Conservation (phyloP, 2,888 invertebrate species). For the Sinohyriopsis cumingii region DNA sequence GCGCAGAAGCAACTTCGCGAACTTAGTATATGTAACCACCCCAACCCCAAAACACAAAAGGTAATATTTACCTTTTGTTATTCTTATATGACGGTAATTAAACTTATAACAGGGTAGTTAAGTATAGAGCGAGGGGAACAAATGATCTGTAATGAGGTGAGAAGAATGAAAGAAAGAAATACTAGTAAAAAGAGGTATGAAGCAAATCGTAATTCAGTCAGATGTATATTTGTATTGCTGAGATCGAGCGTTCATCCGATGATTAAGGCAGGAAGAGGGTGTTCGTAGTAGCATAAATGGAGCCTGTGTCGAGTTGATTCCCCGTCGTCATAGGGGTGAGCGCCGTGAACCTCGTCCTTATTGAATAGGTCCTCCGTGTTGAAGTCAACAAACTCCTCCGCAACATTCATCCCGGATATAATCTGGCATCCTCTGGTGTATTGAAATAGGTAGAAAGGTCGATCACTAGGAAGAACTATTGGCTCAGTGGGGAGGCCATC, state of each 20-base stretch:
- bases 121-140: too few relatives aligned
- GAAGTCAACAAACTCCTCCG: constrained; percentile 16
- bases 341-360: constrained; percentile 8
- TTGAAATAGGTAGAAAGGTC: constrained; percentile 19
- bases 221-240: neutral
- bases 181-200: too few relatives aligned
- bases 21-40: too few relatives aligned
- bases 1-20: too few relatives aligned
- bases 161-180: too few relatives aligned
- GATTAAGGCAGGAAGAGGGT: neutral
- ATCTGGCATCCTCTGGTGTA: constrained; percentile 22
- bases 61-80: too few relatives aligned
- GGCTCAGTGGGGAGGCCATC: constrained; percentile 11
- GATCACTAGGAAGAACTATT: constrained; percentile 18
- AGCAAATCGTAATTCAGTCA: too few relatives aligned
- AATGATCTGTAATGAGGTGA: too few relatives aligned
- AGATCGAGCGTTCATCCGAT: constrained; percentile 2
- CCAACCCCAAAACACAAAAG: too few relatives aligned
- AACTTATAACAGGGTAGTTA: too few relatives aligned
- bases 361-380: constrained; percentile 18
- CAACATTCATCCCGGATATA: constrained; percentile 17
- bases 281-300: constrained; percentile 24
- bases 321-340: constrained; percentile 28
- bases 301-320: constrained; percentile 18
- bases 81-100: too few relatives aligned